phyloP scores from a whole-genome alignment of 1,140 invertebrate genomes.

The Drosophila persimilis region DNA sequence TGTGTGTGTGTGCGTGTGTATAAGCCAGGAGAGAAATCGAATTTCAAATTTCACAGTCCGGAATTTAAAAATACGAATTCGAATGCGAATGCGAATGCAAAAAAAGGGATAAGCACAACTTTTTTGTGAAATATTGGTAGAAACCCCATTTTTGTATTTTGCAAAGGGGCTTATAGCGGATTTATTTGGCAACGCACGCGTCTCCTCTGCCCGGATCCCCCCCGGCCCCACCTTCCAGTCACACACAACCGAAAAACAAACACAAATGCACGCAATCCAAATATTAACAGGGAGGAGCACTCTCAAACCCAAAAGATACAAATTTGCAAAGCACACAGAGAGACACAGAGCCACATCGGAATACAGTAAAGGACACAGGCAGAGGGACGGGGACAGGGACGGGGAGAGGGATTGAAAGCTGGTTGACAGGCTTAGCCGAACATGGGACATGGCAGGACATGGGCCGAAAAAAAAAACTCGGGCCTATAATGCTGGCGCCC shows the following conservation, averaged over 20 bases:
- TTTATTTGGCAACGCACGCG: conserved; percentile 62
- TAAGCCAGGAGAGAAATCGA: conserved; percentile 44
- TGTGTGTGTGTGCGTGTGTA: not conserved
- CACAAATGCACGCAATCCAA: conserved; percentile 71
- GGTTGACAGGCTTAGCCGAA: conserved; percentile 37
- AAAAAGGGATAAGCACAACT: conserved; percentile 60
- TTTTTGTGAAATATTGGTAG: conserved; percentile 67
- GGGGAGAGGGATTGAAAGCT: conserved; percentile 30
- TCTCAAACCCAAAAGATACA: conserved; percentile 46
- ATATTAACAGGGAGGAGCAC: conserved; percentile 59
- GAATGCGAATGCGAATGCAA: conserved; percentile 20
- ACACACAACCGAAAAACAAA: conserved; percentile 59
- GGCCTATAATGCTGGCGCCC: no score
- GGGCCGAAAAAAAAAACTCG: no score
- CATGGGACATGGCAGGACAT: no score
- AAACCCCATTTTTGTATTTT: conserved; percentile 42
- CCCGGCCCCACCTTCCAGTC: conserved; percentile 7
- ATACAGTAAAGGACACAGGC: not conserved
- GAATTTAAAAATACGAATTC: conserved; percentile 61
- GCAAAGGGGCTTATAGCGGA: conserved; percentile 71
- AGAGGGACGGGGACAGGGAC: conserved; percentile 11
- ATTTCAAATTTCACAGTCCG: conserved; percentile 66
- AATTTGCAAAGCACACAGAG: conserved; percentile 45
- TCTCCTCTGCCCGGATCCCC: not conserved
- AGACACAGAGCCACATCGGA: not conserved